Evolutionary conservation across 2,888 invertebrate genomes (phyloP), one percentile per base, ranked within the genome.

Genomic region (Drosophila maculinotata): DNA sequence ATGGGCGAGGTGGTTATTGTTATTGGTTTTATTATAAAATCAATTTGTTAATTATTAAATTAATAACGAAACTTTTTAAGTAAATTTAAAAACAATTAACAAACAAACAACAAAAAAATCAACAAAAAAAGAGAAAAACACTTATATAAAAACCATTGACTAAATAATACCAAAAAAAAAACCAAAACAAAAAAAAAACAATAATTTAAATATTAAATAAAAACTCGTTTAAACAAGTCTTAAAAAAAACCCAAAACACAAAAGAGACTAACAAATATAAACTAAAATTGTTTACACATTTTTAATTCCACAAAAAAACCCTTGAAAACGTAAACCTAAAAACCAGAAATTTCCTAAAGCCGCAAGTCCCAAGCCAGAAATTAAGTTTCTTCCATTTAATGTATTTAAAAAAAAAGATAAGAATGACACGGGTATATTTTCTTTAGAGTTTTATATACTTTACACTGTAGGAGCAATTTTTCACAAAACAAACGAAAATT

Each of bases 11-110:
- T 92, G 91, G 91, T 92, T 92, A 92, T 92, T 92, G 92, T 92
- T 92, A 92, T 92, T 92, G 92, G 92, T 92, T 92, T 92, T 92
- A 91, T 91, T 91, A 91, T 90, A 92, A 92, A 92, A 92, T 92
- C 92, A 92, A 92, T 92, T 92, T 92, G 92, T 92, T 92, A 91
- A 91, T 91, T 91, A 92, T 92, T 91, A 91, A 91, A 91, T 91
- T 92, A 91, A 91, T 92, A 91, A 91, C 91, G 91, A 91, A 90
- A 91, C 87, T 91, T 91, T 92, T 92, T 91, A 91, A 92, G 89
- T 92, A 90, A 90, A 87, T 71, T 81, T 75, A 72, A 80, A 76
- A 65, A 76, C 72, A 75, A 70, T 71, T 56, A 71, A 76, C 76
- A 77, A 74, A 76, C 67, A 64, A 74, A 12, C 65, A 66, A 72